A percentile compares a stretch with the other conserved stretches of the same genome.
Evolutionary conservation across 2,113 vertebrate species (phyloP).

Genomic region (Cepphus grylle): DNA sequence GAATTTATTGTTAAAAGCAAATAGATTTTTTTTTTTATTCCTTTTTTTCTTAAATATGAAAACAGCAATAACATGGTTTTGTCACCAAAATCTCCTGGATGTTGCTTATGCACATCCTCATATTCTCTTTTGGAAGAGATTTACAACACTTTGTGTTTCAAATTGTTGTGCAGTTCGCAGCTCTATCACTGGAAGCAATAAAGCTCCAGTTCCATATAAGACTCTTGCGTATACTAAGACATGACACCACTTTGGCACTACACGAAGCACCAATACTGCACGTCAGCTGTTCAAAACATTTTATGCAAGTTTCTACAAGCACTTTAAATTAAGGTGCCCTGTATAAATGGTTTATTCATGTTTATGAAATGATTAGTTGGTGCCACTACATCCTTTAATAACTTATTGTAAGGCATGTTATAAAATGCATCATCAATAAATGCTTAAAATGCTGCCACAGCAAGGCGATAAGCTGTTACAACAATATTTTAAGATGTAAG

Average conservation of each 20-base stretch:
- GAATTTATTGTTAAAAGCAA: neutral
- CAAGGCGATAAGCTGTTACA: slow-evolving; percentile 32
- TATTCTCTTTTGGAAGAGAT: neutral
- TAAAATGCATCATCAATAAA: slow-evolving; percentile 57
- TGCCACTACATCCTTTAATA: slow-evolving; percentile 37
- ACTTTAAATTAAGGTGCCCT: slow-evolving; percentile 31
- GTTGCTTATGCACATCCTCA: neutral
- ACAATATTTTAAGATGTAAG: slow-evolving; percentile 56
- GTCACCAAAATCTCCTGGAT: neutral
- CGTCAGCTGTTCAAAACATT: slow-evolving; percentile 9
- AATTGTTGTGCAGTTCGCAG: slow-evolving; percentile 13
- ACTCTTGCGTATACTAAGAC: neutral
- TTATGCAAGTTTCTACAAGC: slow-evolving; percentile 34
- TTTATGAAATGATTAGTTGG: slow-evolving; percentile 50
- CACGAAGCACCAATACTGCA: neutral
- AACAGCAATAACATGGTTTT: neutral
- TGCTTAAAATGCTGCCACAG: slow-evolving; percentile 42
- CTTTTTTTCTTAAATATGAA: neutral
- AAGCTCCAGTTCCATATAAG: neutral
- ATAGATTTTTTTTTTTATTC: neutral
- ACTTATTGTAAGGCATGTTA: slow-evolving; percentile 8
- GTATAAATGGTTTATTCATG: slow-evolving; percentile 25
- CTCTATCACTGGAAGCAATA: slow-evolving; percentile 34
- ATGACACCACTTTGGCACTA: slow-evolving; percentile 26
- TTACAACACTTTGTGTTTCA: neutral